Evolutionary conservation across 1,140 invertebrate species (phyloP), one percentile per base, ranked within the genome.

Genomic region (Cydia strobilella): DNA sequence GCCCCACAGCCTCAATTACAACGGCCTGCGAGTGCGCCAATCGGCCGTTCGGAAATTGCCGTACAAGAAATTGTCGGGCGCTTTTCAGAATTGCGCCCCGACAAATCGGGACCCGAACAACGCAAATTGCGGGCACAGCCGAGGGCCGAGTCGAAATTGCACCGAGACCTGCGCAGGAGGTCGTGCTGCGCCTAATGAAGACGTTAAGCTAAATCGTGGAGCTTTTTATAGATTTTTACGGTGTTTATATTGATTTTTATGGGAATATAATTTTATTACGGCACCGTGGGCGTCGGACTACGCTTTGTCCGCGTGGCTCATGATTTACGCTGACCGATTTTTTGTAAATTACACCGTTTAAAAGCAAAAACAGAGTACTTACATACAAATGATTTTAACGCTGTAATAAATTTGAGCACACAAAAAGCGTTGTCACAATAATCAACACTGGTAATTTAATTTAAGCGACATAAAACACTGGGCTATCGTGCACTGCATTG

Each of bases 161-260:
- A 84, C 75, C 82, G 81, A 81, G 80, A 75, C 78, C 63, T 84
- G 76, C 77, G 79, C 85, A 81, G 77, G 83, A 84, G 86, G 83
- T 90, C 88, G 87, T 90, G 87, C 83, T 74, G 78, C 76, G 77
- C 78, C 83, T 90, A 91, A 91, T 92, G 89, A 91, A 91, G 88
- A 93, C 84, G 86, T 93, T 91, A 88, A 89, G 82, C 84, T 84
- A 84, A 89, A 86, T 81, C 86, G 83, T 83, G 84, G 76, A 80
- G 75, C 79, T 78, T 72, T 82, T 86, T 85, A 84, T 84, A 83
- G 78, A 88, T 87, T 85, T 79, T 88, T 87, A 87, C 84, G 78
- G 82, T 88, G 84, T 86, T 89, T 90, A 88, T 88, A 90, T 93
- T 93, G 88, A 91, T 90, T 93, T 90, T 91, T 88, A 90, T 87